Percentiles rank a stretch among this genome's conserved stretches.
phyloP scores from a whole-genome alignment of 2,797 vertebrate species.

The Poeciliopsis paucimaculata region DNA sequence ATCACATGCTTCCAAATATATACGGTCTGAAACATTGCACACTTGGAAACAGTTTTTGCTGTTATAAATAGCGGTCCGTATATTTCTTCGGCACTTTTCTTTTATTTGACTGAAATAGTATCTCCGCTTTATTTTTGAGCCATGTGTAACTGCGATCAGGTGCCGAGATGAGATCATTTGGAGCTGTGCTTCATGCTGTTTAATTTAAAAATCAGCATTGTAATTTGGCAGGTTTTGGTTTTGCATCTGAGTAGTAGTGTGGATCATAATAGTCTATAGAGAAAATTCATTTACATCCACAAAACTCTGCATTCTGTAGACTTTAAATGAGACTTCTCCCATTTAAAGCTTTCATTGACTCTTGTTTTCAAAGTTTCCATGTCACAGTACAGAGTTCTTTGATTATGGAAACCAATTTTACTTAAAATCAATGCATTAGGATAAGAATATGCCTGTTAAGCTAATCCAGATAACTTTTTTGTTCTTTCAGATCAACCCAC shows the following conservation, averaged over 20 bases:
- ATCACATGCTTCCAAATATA: constrained; percentile 34
- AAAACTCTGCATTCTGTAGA: background rate
- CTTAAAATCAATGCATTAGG: background rate
- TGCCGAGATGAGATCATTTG: background rate
- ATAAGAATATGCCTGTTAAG: background rate
- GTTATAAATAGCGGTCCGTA: constrained; percentile 2
- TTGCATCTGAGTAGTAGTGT: background rate
- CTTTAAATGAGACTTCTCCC: background rate
- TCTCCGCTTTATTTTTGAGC: constrained; percentile 12
- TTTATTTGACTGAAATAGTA: constrained; percentile 23
- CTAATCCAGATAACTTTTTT: background rate
- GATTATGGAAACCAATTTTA: background rate
- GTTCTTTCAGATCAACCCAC: background rate
- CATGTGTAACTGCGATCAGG: background rate
- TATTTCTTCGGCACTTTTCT: constrained; percentile 23
- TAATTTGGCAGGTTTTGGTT: background rate
- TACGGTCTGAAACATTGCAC: constrained; percentile 8
- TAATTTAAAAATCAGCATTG: background rate
- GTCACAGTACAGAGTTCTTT: background rate
- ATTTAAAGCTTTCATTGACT: background rate
- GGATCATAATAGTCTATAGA: background rate
- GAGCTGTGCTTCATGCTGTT: background rate
- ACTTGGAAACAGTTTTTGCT: constrained; percentile 27
- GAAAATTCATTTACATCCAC: background rate
- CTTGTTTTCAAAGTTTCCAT: background rate